phyloP scores from a whole-genome alignment of 2,888 invertebrate species.

The Bombylius major region DNA sequence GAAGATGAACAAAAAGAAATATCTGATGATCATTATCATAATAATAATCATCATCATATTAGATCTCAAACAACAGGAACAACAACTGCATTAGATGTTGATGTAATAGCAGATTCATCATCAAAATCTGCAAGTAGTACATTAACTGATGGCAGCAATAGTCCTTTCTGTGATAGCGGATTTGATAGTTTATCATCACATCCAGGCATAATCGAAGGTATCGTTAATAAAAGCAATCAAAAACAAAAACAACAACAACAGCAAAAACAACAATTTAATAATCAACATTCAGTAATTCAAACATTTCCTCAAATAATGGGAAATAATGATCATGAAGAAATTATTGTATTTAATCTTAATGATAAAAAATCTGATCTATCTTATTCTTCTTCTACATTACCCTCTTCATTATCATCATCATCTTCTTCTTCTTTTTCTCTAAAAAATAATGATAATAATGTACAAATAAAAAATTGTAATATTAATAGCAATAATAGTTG shows the following conservation, averaged over 20 bases:
- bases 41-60: background rate
- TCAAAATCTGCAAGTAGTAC: slow-evolving; percentile 28
- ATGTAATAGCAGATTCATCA: slow-evolving; percentile 24
- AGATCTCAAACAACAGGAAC: slow-evolving; percentile 14
- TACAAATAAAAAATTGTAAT: background rate
- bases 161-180: slow-evolving; percentile 29
- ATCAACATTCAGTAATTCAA: too few relatives aligned
- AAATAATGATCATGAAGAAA: background rate
- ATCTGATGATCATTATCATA: too few relatives aligned
- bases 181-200: slow-evolving; percentile 27
- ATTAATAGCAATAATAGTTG: too few relatives aligned
- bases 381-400: too few relatives aligned
- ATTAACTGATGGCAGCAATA: slow-evolving; percentile 18
- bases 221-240: slow-evolving; percentile 4
- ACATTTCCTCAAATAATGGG: background rate
- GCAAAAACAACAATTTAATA: background rate
- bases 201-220: slow-evolving; percentile 8
- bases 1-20: background rate
- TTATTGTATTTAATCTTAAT: background rate
- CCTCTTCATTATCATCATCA: too few relatives aligned
- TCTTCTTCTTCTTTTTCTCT: too few relatives aligned
- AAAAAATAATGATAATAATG: too few relatives aligned
- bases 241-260: background rate
- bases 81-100: slow-evolving; percentile 12
- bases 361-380: background rate